Conservation (phyloP, 1,140 invertebrate genomes). For the Phymorhynchus buccinoides region DNA sequence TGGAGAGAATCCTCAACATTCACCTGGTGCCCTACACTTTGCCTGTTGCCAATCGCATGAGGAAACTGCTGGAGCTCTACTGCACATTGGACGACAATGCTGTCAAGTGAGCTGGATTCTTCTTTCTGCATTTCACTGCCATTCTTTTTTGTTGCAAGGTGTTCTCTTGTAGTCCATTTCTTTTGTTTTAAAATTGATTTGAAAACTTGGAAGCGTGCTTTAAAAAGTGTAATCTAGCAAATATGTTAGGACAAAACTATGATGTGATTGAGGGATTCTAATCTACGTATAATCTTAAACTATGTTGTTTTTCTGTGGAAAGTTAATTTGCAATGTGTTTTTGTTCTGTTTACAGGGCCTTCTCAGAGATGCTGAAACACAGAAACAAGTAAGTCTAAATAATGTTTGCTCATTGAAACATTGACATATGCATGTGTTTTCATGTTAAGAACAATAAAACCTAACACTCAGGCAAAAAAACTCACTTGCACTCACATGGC, state of each 20-base stretch:
- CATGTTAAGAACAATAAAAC: neutral
- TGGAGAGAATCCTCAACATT: slow-evolving; percentile 95
- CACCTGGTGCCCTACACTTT: slow-evolving; percentile 95
- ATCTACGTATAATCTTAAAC: too few species aligned
- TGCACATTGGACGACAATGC: slow-evolving; percentile 95
- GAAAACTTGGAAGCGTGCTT: too few species aligned
- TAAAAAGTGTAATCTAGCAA: too few species aligned
- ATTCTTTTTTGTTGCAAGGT: too few species aligned
- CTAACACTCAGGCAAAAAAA: neutral
- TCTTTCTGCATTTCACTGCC: too few species aligned
- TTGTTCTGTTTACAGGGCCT: slow-evolving; percentile 69
- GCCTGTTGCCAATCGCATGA: slow-evolving; percentile 90
- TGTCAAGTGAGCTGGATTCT: slow-evolving; percentile 78
- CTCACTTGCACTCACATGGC: too few species aligned
- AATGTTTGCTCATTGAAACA: neutral
- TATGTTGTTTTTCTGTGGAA: too few species aligned
- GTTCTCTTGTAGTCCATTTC: too few species aligned
- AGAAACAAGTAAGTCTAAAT: slow-evolving; percentile 60
- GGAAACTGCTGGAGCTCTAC: slow-evolving; percentile 92
- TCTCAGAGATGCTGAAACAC: slow-evolving; percentile 86
- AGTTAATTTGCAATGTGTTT: too few species aligned
- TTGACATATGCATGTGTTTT: neutral
- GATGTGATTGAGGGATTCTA: too few species aligned
- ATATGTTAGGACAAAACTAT: too few species aligned
- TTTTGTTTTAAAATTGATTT: too few species aligned